These are phyloP conservation scores for Hippoglossus hippoglossus DNA, from an alignment of 2,797 vertebrate species.

Conservation along the genomic window DNA sequence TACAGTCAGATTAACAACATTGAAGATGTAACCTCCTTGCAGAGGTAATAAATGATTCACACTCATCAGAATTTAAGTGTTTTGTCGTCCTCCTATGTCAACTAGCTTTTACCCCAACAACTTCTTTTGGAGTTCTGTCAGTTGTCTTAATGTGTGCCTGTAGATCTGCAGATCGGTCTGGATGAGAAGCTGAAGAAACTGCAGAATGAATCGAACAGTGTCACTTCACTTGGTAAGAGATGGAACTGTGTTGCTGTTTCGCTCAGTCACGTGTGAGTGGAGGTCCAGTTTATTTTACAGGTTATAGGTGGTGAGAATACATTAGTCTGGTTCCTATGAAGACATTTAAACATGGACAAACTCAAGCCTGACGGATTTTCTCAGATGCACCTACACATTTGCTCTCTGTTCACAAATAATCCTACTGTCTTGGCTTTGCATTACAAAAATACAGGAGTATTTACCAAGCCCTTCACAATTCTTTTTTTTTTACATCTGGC, in stretches of 20 bases:
- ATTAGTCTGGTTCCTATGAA: not conserved
- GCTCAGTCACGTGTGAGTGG: not conserved
- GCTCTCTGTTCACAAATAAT: not conserved
- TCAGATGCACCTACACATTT: not conserved
- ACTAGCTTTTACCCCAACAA: too few relatives aligned
- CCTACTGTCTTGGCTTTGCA: not conserved
- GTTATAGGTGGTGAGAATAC: too few relatives aligned
- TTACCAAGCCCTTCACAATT: not conserved
- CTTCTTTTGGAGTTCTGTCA: not conserved
- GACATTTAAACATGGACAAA: too few relatives aligned
- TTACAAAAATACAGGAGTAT: not conserved
- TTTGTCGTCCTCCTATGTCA: not conserved
- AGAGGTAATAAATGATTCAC: too few relatives aligned
- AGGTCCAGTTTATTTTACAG: not conserved
- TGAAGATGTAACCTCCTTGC: too few relatives aligned
- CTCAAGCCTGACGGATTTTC: not conserved
- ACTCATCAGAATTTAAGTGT: not conserved
- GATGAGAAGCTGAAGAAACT: slow-evolving; percentile 45
- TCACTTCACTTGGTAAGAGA: slow-evolving; percentile 57
- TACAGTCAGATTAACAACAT: too few relatives aligned
- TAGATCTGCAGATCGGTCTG: slow-evolving; percentile 51
- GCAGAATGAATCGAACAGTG: slow-evolving; percentile 13
- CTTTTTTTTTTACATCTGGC: too few relatives aligned
- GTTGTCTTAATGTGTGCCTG: slow-evolving; percentile 3
- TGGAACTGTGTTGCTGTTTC: not conserved